These are phyloP conservation scores for Drosophila arizonae DNA, from an alignment of 1,140 invertebrate species.

Conservation along the genomic window DNA sequence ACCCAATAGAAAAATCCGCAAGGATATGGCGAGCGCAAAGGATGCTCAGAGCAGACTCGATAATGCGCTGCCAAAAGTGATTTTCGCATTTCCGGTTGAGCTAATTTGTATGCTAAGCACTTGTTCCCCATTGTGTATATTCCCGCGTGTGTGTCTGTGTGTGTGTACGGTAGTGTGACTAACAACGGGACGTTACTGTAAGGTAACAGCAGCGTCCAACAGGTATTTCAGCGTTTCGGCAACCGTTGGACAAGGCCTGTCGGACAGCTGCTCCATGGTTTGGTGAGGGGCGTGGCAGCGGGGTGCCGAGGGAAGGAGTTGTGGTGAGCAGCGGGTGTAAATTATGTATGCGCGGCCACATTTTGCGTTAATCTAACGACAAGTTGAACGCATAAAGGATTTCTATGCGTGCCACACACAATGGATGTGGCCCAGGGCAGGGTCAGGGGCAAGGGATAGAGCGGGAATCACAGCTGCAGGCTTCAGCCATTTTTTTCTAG, in stretches of 20 bases:
- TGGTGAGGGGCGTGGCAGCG: background rate
- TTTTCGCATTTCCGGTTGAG: slow-evolving; percentile 73
- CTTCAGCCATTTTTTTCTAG: slow-evolving; percentile 25
- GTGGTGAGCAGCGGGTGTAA: background rate
- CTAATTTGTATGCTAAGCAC: slow-evolving; percentile 80
- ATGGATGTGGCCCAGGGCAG: slow-evolving; percentile 19
- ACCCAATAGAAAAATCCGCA: slow-evolving; percentile 9
- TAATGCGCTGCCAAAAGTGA: slow-evolving; percentile 74
- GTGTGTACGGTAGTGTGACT: slow-evolving; percentile 8
- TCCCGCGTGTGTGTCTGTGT: slow-evolving; percentile 27
- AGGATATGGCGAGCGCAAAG: background rate
- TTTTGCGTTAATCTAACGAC: slow-evolving; percentile 79
- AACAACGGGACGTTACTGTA: slow-evolving; percentile 24
- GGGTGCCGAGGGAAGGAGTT: background rate
- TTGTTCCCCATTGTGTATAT: slow-evolving; percentile 28
- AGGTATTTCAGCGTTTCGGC: slow-evolving; percentile 47
- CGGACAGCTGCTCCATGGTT: background rate
- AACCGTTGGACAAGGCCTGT: slow-evolving; percentile 12
- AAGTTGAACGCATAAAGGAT: slow-evolving; percentile 75
- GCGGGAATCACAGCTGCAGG: background rate
- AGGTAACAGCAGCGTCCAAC: slow-evolving; percentile 47
- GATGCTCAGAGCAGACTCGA: slow-evolving; percentile 53
- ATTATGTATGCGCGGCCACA: slow-evolving; percentile 76
- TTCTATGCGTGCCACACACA: slow-evolving; percentile 64
- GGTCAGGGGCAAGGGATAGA: background rate